Evolutionary conservation across 2,113 vertebrate species (phyloP).

Genomic region (Leiothrix lutea): DNA sequence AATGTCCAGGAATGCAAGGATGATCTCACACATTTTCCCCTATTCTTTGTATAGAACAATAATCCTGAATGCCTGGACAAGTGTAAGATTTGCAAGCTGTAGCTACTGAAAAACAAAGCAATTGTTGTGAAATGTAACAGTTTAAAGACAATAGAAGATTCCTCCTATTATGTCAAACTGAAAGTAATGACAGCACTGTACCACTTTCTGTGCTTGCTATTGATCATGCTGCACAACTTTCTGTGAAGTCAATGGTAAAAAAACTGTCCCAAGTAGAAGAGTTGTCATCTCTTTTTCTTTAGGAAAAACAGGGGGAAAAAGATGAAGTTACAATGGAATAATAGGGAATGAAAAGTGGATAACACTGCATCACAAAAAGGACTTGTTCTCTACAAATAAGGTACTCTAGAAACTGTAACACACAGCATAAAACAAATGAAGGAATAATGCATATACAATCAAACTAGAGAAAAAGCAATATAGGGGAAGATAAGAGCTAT

Average conservation of each 20-base stretch:
- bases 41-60: not conserved
- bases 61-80: not conserved
- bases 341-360: slow-evolving; percentile 26
- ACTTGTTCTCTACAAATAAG: slow-evolving; percentile 34
- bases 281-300: not conserved
- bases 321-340: slow-evolving; percentile 16
- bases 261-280: not conserved
- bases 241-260: not conserved
- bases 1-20: not conserved
- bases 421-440: not conserved
- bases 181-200: not conserved
- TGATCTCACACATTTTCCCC: not conserved
- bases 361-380: slow-evolving; percentile 13
- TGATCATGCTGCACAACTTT: not conserved
- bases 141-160: slow-evolving; percentile 3
- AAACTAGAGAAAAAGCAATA: not conserved
- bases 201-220: not conserved
- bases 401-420: not conserved
- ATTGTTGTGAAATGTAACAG: not conserved
- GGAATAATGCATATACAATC: not conserved
- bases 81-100: not conserved
- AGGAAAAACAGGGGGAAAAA: not conserved
- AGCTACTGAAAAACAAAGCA: slow-evolving; percentile 8
- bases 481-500: slow-evolving; percentile 8
- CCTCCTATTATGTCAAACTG: not conserved